Percentiles rank a stretch among this genome's conserved stretches.
Evolutionary conservation across 2,888 invertebrate genomes (phyloP).

Genomic region (Mystacides longicornis): DNA sequence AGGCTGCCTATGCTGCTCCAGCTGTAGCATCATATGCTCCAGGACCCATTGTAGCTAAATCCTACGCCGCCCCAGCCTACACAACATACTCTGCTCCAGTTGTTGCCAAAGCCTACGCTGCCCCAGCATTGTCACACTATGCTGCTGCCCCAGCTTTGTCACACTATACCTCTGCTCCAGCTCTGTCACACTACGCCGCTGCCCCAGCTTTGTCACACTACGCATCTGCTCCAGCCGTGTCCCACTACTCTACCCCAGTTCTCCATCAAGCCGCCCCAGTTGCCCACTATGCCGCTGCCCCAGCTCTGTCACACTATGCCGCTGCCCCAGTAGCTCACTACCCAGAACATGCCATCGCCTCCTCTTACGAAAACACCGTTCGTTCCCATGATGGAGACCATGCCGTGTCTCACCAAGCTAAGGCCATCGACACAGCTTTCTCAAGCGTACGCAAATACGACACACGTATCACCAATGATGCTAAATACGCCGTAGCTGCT

Average conservation of each 20-base stretch:
- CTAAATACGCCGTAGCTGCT: conserved; percentile 39
- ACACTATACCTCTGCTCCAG: conserved; percentile 29
- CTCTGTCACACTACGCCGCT: conserved; percentile 26
- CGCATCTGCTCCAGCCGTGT: conserved; percentile 28
- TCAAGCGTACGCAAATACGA: conserved; percentile 54
- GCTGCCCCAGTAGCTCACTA: conserved; percentile 7
- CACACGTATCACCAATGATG: conserved; percentile 51
- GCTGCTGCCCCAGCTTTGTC: conserved; percentile 27
- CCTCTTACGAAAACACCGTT: conserved; percentile 44
- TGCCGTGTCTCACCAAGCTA: conserved; percentile 50
- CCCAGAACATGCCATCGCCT: conserved; percentile 33
- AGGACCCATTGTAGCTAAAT: conserved; percentile 29
- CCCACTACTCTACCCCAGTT: conserved; percentile 27
- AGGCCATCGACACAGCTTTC: conserved; percentile 53
- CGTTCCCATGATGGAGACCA: conserved; percentile 50
- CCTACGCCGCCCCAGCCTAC: conserved; percentile 28
- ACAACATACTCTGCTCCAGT: conserved; percentile 29
- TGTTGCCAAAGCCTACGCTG: conserved; percentile 28
- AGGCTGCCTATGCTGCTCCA: conserved; percentile 29
- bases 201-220: conserved; percentile 25
- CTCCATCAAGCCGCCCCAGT: conserved; percentile 29
- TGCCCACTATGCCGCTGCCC: conserved; percentile 27
- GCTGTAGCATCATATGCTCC: conserved; percentile 31
- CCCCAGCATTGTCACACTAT: conserved; percentile 27
- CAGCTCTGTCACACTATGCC: conserved; percentile 17